A percentile compares a stretch with the other conserved stretches of the same genome.
Conservation (phyloP, 2,797 vertebrate species). For the Bovichtus variegatus region DNA sequence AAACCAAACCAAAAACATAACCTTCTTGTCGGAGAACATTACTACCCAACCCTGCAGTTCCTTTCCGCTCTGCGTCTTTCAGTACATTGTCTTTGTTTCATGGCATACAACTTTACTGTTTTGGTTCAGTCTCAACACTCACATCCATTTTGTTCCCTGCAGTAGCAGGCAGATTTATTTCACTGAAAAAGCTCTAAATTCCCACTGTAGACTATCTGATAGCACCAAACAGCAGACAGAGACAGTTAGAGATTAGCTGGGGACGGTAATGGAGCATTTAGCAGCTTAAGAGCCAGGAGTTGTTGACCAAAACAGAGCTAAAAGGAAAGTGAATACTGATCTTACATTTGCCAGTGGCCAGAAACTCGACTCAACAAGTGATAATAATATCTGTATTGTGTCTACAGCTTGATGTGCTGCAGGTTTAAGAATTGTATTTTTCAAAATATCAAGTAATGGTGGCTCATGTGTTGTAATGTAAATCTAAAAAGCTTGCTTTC, state of each 20-base stretch:
- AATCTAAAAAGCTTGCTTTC: slow-evolving; percentile 1
- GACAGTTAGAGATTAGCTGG: neutral
- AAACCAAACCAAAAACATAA: no score
- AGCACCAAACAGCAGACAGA: neutral
- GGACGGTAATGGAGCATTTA: neutral
- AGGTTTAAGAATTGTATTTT: neutral
- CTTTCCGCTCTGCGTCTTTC: neutral
- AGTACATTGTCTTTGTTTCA: neutral
- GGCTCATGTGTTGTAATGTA: neutral
- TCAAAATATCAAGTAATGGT: neutral
- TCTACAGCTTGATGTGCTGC: neutral
- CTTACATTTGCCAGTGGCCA: neutral
- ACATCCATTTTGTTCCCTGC: slow-evolving; percentile 6
- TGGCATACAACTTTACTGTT: neutral
- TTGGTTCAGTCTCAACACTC: neutral
- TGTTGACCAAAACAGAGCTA: neutral
- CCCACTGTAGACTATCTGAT: neutral
- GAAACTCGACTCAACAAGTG: neutral
- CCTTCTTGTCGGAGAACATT: no score
- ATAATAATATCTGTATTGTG: neutral
- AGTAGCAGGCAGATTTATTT: slow-evolving; percentile 2
- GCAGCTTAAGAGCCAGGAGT: neutral
- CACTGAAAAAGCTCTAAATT: neutral
- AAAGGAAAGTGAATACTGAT: neutral
- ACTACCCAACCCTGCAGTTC: neutral